Percentiles rank a stretch among this genome's conserved stretches.
Evolutionary conservation across 1,140 invertebrate genomes (phyloP).

Genomic region (Caenorhabditis brenneri): DNA sequence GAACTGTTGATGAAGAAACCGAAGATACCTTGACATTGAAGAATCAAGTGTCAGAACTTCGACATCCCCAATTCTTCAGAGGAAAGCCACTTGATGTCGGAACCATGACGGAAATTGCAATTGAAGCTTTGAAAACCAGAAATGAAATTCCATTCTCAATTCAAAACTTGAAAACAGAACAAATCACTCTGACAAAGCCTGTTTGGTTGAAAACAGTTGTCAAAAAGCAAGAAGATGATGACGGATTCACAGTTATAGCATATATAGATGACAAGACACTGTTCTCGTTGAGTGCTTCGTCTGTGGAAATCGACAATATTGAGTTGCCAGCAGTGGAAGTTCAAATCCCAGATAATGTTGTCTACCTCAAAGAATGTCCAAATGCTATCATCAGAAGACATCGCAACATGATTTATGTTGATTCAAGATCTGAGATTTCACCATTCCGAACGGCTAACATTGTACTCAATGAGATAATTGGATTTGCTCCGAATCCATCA

Average conservation of each 20-base stretch:
- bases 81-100: conserved; percentile 24
- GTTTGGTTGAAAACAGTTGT: conserved; percentile 32
- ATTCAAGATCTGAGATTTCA: background rate
- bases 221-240: background rate
- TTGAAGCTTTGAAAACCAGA: conserved; percentile 4
- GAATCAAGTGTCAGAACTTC: conserved; percentile 14
- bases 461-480: background rate
- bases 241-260: conserved; percentile 1
- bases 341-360: conserved; percentile 15
- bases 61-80: conserved; percentile 41
- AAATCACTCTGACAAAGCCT: background rate
- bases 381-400: conserved; percentile 4
- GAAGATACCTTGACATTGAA: background rate
- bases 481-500: background rate
- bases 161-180: background rate
- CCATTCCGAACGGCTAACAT: conserved; percentile 16
- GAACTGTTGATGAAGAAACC: conserved; percentile 18
- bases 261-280: background rate
- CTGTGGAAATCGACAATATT: conserved; percentile 7
- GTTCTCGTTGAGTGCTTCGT: background rate
- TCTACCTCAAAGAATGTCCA: conserved; percentile 17
- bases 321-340: conserved; percentile 2
- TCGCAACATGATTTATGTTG: background rate
- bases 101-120: background rate
- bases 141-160: conserved; percentile 31